Base-by-base conservation (phyloP, 2,888 invertebrate genomes). In the Azorinus chamasolen region DNA sequence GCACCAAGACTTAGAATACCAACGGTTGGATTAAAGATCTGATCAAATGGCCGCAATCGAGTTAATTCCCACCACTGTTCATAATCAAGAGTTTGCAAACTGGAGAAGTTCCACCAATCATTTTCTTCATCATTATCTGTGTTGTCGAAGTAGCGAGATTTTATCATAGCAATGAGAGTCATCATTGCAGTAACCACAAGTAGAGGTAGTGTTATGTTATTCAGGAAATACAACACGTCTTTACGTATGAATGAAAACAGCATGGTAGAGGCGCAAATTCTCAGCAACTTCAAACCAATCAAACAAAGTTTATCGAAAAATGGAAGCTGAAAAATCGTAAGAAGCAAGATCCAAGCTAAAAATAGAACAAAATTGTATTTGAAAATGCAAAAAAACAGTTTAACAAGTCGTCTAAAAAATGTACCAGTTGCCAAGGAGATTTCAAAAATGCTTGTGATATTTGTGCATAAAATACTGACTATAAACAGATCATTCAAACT, bases 401-500 rank as follows among this genome's bases (percentile, higher is more conserved):
- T 91, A 86, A 93, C 91, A 3, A 92, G 39, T 48, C 90, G 90
- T 88, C 79, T 88, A n/a, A 89, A 72, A 8, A 89, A 51, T 25
- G 91, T 85, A 41, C 93, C 92, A 24, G 90, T 88, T n/a, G 91
- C 80, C 73, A 94, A 89, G 78, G 93, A 92, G 22, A 94, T 83
- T 76, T 94, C 93, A 76, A 94, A 89, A 55, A 91, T 89, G 16
- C 93, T 93, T 37, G 93, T 84, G 78, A 93, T 85, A 86, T 94
- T 94, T 59, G 93, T 92, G 14, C 94, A 65, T 20, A 93, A 82
- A 43, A 94, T 88, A 79, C 93, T 93, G 54, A 93, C 85, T 12
- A 94, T 87, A 85, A 94, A 94, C 16, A 94, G 89, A 88, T 94
- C 94, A 88, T 94, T 94, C 73, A 93, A 91, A 87, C 94, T 94